phyloP scores from a whole-genome alignment of 2,888 invertebrate species.

The Chymomyza amoena region DNA sequence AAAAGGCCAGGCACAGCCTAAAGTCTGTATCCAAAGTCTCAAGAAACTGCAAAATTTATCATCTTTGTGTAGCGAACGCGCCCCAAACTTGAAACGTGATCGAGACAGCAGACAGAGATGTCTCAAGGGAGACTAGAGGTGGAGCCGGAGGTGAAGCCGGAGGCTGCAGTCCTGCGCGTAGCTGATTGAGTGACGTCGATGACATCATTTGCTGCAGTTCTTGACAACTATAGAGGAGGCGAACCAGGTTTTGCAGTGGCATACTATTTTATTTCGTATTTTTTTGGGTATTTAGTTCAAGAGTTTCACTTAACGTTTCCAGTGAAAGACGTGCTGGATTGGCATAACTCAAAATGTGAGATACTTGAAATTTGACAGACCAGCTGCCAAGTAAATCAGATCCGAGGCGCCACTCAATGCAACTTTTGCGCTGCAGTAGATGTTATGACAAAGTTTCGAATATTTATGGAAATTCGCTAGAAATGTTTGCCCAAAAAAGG shows the following conservation, averaged over 20 bases:
- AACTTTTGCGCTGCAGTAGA: not conserved
- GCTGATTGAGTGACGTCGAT: not conserved
- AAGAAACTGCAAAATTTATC: conserved; percentile 46
- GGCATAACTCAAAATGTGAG: not conserved
- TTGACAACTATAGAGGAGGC: not conserved
- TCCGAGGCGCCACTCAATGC: not conserved
- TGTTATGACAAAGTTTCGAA: conserved; percentile 57
- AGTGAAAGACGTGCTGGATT: conserved; percentile 37
- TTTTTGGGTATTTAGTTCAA: not conserved
- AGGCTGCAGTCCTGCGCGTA: not conserved
- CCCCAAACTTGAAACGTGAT: conserved; percentile 40
- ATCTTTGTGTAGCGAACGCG: conserved; percentile 37
- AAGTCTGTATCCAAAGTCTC: conserved; percentile 10
- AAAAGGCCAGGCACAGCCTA: conserved; percentile 17
- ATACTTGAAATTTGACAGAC: not conserved
- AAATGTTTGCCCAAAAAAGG: not conserved
- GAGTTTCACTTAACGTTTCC: not conserved
- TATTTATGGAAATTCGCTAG: conserved; percentile 48
- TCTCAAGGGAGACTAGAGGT: not conserved
- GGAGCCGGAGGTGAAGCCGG: no score
- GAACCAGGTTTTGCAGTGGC: not conserved
- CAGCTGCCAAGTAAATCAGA: not conserved
- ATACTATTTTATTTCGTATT: not conserved
- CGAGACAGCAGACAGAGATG: conserved; percentile 22
- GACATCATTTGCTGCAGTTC: conserved; percentile 2